Base-by-base conservation (phyloP, 2,888 invertebrate species). In the Polyommatus iphigenia region DNA sequence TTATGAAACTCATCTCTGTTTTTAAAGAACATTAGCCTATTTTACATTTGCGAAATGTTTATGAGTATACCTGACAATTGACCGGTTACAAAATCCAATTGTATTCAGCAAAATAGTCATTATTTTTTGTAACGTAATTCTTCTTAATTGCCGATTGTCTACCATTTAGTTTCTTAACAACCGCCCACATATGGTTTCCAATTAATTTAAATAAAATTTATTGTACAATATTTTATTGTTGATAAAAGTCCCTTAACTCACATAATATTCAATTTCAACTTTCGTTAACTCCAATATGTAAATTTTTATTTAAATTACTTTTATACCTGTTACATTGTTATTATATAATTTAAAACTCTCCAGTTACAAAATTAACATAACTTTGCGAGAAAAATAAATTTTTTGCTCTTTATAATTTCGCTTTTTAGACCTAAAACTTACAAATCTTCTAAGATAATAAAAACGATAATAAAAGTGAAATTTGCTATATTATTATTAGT, bases 1-100 rank as follows among this genome's bases (percentile, higher is more conserved):
- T 79, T 76, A 80, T 50, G 41, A 79, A 77, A 77, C 36, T 77
- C 77, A 72, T 75, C 67, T 46, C 76, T 29, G 67, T 78, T 46
- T 71, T 57, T 77, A 71, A 20, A 50, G 71, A 76, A 36, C 71
- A 75, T 76, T 77, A 67, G 75, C 75, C 29, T 77, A 20, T 62
- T 77, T 73, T 50, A 32, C 46, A 75, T 75, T 75, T 54, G 75
- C 75, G 75, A 75, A 75, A 75, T 54, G 2, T 50, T 50, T 75
- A 46, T 24, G 67, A 67, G 67, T 67, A 29, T 67, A 67, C 67
- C 29, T 6, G 29, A 15, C 67, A 62, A 62, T 24, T 67, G 29
- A 15, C 29, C 29, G 67, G 18, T 67, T 67, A 67, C 67, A 67
- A 67, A 67, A 67, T 32, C 29, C 29, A 18, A n/a, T 59, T 32